phyloP scores from a whole-genome alignment of 37 sponge, comb jelly and placozoan genomes.

The Aplysina aerophoba region DNA sequence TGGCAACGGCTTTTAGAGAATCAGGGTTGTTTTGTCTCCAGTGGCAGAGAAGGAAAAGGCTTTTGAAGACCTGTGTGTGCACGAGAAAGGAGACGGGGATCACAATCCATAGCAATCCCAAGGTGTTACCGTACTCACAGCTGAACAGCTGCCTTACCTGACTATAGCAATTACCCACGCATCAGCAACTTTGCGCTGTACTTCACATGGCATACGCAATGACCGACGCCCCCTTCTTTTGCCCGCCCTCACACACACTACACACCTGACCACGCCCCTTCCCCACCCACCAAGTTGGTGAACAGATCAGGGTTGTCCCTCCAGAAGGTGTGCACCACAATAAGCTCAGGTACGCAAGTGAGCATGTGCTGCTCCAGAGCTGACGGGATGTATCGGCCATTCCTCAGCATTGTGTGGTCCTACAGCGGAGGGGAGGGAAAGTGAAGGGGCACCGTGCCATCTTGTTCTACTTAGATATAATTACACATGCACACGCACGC shows the following conservation, averaged over 20 bases:
- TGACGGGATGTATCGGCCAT: not conserved
- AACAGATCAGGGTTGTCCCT: conserved; percentile 14
- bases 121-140: no score
- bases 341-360: not conserved
- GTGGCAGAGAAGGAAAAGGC: not conserved
- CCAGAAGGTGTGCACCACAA: conserved; percentile 26
- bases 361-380: not conserved
- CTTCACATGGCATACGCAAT: no score
- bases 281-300: not conserved
- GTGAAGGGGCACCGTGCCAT: no score
- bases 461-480: not conserved
- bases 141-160: no score
- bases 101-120: no score
- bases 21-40: conserved; percentile 7
- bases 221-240: no score
- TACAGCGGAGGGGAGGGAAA: not conserved
- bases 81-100: not conserved
- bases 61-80: not conserved
- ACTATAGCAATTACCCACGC: no score
- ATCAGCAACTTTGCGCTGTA: no score
- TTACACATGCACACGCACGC: not conserved
- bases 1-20: not conserved
- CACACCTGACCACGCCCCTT: not conserved
- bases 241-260: not conserved
- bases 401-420: conserved; percentile 5